Percentiles rank a stretch among this genome's conserved stretches.
phyloP scores from a whole-genome alignment of 2,888 invertebrate species.

The Aphodius sticticus region DNA sequence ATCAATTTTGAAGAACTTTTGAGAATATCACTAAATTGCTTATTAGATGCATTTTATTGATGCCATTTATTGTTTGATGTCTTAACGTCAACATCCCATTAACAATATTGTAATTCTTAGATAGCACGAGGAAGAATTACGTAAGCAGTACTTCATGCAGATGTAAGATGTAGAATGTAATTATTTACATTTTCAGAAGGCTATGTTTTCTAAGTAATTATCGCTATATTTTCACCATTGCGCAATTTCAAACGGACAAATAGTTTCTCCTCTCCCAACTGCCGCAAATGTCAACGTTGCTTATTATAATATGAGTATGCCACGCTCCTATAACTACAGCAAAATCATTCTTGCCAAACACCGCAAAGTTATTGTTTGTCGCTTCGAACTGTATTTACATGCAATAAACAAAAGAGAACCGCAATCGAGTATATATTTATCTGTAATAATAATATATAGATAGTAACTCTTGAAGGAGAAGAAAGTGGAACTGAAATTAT shows the following conservation, averaged over 20 bases:
- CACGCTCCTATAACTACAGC: background rate
- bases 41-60: too few species aligned
- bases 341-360: background rate
- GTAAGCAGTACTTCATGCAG: background rate
- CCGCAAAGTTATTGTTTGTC: background rate
- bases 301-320: background rate
- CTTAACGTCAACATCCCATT: too few species aligned
- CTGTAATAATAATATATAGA: background rate
- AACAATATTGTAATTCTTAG: background rate
- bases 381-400: background rate
- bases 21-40: too few species aligned
- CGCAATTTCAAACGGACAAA: background rate
- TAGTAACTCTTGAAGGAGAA: background rate
- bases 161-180: background rate
- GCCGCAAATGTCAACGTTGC: background rate
- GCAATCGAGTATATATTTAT: background rate
- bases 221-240: background rate
- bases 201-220: background rate
- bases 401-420: background rate
- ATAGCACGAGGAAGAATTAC: background rate
- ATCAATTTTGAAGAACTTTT: too few species aligned
- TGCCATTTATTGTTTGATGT: too few species aligned
- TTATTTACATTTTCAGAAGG: constrained; percentile 4
- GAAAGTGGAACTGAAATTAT: background rate
- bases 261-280: background rate